These are phyloP conservation scores for Zoroaster sp. DNA, from an alignment of 53 echinoderm and acorn worm species.

Conservation along the genomic window DNA sequence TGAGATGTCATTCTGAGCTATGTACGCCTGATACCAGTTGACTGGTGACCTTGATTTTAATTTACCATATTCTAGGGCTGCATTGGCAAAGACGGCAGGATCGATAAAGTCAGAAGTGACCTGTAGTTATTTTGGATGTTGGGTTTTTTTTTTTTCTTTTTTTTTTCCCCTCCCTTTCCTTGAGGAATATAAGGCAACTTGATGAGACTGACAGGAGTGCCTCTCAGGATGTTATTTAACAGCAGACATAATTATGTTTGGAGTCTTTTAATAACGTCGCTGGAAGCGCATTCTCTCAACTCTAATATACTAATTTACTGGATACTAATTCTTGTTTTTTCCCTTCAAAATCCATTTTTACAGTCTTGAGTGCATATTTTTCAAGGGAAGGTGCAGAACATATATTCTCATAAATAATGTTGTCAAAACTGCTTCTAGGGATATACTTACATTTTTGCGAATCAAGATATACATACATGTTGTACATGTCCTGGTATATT, in stretches of 20 bases:
- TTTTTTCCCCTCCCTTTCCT: not conserved
- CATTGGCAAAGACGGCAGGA: not conserved
- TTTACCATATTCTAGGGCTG: slow-evolving; percentile 25
- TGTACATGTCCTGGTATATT: too few species aligned
- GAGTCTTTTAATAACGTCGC: slow-evolving; percentile 41
- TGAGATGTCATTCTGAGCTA: not conserved
- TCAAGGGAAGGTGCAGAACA: too few species aligned
- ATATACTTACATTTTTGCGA: too few species aligned
- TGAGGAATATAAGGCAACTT: not conserved
- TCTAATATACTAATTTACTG: not conserved
- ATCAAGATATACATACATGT: too few species aligned
- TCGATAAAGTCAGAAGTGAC: slow-evolving; percentile 20
- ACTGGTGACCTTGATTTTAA: slow-evolving; percentile 28
- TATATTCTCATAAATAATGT: too few species aligned
- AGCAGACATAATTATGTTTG: slow-evolving; percentile 28
- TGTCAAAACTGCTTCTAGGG: too few species aligned
- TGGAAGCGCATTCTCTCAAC: not conserved
- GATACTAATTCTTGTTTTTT: not conserved
- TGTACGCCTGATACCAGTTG: not conserved
- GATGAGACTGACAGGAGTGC: not conserved
- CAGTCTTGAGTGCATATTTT: too few species aligned
- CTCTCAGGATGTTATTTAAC: not conserved
- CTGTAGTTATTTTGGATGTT: not conserved
- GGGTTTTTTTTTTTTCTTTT: not conserved
- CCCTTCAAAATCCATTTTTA: too few species aligned